phyloP scores from a whole-genome alignment of 2,888 invertebrate species.

The Parapristionchus giblindavisi region DNA sequence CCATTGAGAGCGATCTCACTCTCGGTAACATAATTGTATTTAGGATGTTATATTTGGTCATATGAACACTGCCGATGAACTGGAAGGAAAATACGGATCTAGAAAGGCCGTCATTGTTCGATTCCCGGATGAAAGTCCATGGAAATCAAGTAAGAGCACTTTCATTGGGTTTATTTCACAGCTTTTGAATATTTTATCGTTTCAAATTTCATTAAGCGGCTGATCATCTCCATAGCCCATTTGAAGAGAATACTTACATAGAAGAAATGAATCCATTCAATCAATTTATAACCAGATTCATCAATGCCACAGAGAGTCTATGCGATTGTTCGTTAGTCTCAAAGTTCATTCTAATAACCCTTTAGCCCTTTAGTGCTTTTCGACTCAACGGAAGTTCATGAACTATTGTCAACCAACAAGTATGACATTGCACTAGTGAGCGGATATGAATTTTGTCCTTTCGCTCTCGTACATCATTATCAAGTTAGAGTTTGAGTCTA shows the following conservation, averaged over 20 bases:
- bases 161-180: no score
- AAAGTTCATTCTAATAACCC: no score
- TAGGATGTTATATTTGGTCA: conserved; percentile 14
- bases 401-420: conserved; percentile 24
- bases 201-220: no score
- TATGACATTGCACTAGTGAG: conserved; percentile 46
- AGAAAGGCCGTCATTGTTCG: neutral
- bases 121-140: conserved; percentile 23
- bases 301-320: neutral
- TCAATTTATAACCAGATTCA: neutral
- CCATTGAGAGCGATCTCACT: no score
- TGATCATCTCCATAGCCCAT: conserved; percentile 27
- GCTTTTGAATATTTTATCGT: no score
- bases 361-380: conserved; percentile 6
- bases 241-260: neutral
- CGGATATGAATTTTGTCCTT: conserved; percentile 48
- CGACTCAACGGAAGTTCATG: neutral
- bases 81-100: conserved; percentile 10
- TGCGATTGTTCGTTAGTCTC: conserved; percentile 26
- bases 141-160: neutral
- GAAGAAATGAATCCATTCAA: conserved; percentile 20
- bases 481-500: no score
- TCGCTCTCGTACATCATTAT: conserved; percentile 41
- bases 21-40: neutral
- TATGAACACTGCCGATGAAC: neutral